These are phyloP conservation scores for Enoplolaimus lenunculus DNA, from an alignment of 2,888 invertebrate species.

Conservation along the genomic window DNA sequence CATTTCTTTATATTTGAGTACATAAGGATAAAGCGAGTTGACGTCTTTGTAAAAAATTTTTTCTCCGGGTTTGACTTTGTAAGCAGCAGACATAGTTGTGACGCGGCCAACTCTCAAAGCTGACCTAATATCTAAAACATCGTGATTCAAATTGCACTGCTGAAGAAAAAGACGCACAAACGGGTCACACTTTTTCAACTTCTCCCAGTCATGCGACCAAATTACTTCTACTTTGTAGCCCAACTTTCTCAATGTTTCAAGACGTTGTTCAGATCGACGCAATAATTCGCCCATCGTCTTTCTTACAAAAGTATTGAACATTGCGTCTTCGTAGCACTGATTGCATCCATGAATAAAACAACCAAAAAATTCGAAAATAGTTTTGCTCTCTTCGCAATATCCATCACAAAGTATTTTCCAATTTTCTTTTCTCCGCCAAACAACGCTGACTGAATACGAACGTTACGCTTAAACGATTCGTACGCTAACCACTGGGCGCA, in stretches of 20 bases:
- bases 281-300: neutral
- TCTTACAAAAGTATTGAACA: neutral
- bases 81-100: slow-evolving; percentile 29
- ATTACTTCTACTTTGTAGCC: slow-evolving; percentile 26
- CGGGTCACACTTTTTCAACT: slow-evolving; percentile 23
- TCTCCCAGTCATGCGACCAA: slow-evolving; percentile 30
- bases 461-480: too few species aligned
- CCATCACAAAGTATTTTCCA: slow-evolving; percentile 26
- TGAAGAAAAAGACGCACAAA: neutral
- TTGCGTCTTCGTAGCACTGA: neutral
- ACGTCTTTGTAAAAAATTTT: slow-evolving; percentile 31
- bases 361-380: slow-evolving; percentile 26
- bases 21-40: slow-evolving; percentile 31
- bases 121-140: too few species aligned
- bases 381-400: neutral
- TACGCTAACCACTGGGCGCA: slow-evolving; percentile 25
- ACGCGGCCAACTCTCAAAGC: slow-evolving; percentile 34
- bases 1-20: slow-evolving; percentile 28
- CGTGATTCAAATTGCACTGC: neutral
- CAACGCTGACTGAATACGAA: neutral
- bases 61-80: slow-evolving; percentile 26
- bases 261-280: neutral
- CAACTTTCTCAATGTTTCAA: neutral
- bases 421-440: slow-evolving; percentile 24
- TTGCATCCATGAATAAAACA: slow-evolving; percentile 29